Base-by-base conservation (phyloP, 64 coral and sea anemone genomes). In the Montipora cactus region DNA sequence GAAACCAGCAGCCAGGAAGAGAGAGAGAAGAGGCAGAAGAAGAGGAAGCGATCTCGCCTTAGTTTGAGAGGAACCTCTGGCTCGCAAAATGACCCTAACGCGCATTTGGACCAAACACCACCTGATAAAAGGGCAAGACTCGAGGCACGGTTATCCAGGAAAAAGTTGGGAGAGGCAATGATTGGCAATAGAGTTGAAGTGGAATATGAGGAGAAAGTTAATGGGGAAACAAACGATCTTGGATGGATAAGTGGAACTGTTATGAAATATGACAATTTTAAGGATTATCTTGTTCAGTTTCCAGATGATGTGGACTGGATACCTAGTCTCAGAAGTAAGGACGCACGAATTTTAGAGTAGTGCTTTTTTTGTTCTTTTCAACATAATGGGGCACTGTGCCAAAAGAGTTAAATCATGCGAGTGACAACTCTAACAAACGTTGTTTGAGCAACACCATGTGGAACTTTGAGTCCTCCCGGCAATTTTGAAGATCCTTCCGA, bases 241-340 rank as follows among this genome's bases (percentile, higher is more conserved):
- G 80, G 90, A 20, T 86, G 90, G 80, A 76, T 55, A 25, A 59
- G 49, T 15, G 81, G 90, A 5, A 66, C 79, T 5, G 49, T 92
- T 21, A 59, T 84, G 12, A 52, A 68, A 22, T 92, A 92, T 37
- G 61, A 92, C 51, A 92, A 92, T 72, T 73, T 75, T 48, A 75
- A n/a, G 25, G 80, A 80, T 1, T 92, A 92, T 74, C 51, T 92
- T 44, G 90, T 92, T 16, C 10, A 75, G 23, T 92, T 92, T 74
- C 66, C 72, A 55, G 49, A 58, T 6, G 47, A 89, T 52, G 52
- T 21, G 73, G 72, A 74, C 67, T 75, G 72, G 87, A 88, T 75
- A 48, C 72, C 87, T 75, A 67, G 68, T 50, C 46, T 85, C 11
- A 19, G 64, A n/a, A 85, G 81, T 0, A 20, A 12, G 6, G 81